Percentiles rank a stretch among this genome's conserved stretches.
Conservation (phyloP, 2,888 invertebrate genomes). For the Coremacera marginata region DNA sequence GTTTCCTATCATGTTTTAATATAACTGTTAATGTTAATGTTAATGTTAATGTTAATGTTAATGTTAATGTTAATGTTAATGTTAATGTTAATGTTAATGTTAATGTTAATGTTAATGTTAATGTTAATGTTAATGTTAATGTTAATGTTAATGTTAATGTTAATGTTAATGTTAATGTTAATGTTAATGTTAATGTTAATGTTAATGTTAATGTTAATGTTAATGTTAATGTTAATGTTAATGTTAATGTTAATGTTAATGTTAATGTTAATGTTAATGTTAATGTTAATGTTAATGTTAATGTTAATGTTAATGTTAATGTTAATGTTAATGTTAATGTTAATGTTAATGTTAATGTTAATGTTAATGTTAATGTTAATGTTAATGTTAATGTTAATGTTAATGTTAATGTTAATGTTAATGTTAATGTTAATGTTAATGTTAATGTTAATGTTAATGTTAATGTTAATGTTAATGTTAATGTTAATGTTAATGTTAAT, state of each 20-base stretch:
- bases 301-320: background rate
- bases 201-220: slow-evolving; percentile 15
- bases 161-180: background rate
- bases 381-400: slow-evolving; percentile 3
- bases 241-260: background rate
- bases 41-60: background rate
- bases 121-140: slow-evolving; percentile 14
- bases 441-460: slow-evolving; percentile 16
- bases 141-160: slow-evolving; percentile 18
- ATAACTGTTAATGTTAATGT: too few species aligned
- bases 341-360: background rate
- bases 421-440: slow-evolving; percentile 13
- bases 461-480: slow-evolving; percentile 4
- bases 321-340: background rate
- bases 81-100: slow-evolving; percentile 18
- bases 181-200: slow-evolving; percentile 21
- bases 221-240: background rate
- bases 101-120: slow-evolving; percentile 9
- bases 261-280: background rate
- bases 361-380: background rate
- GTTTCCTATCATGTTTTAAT: too few species aligned
- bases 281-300: background rate
- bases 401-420: background rate
- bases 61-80: background rate
- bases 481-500: background rate